Evolutionary conservation across 2,113 vertebrate species (phyloP).

Genomic region (Onychorhynchus coronatus): DNA sequence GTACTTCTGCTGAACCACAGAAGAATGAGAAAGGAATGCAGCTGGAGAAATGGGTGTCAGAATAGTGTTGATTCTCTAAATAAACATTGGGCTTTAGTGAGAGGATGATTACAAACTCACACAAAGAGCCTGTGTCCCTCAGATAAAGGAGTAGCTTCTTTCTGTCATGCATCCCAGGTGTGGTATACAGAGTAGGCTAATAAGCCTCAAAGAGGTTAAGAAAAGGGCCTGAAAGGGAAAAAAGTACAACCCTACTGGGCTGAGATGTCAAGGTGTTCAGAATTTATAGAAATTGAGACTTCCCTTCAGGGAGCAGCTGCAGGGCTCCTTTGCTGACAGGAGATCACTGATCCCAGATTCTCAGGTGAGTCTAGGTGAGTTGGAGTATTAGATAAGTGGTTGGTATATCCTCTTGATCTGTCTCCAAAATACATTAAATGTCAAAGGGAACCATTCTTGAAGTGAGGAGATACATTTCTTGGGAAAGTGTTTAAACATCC

Average conservation of each 20-base stretch:
- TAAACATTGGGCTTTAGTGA: background rate
- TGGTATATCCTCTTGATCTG: background rate
- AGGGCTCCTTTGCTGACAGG: background rate
- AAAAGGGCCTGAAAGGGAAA: background rate
- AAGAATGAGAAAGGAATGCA: constrained; percentile 14
- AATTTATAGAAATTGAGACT: background rate
- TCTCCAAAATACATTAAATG: background rate
- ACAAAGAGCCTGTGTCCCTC: background rate
- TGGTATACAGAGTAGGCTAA: background rate
- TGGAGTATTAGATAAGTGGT: background rate
- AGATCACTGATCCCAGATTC: background rate
- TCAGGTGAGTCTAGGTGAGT: background rate
- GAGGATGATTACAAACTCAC: background rate
- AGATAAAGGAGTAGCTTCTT: rapidly evolving
- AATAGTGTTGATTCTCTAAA: background rate
- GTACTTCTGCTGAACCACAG: background rate
- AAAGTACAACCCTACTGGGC: background rate
- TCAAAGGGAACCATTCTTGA: background rate
- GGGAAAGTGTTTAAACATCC: background rate
- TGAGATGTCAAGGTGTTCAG: background rate
- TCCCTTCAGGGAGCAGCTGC: background rate
- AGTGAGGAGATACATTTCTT: background rate
- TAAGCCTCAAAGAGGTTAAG: background rate
- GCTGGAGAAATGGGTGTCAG: background rate
- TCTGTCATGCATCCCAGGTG: background rate